Evolutionary conservation across 2,113 vertebrate species (phyloP).

Genomic region (Rhea pennata): DNA sequence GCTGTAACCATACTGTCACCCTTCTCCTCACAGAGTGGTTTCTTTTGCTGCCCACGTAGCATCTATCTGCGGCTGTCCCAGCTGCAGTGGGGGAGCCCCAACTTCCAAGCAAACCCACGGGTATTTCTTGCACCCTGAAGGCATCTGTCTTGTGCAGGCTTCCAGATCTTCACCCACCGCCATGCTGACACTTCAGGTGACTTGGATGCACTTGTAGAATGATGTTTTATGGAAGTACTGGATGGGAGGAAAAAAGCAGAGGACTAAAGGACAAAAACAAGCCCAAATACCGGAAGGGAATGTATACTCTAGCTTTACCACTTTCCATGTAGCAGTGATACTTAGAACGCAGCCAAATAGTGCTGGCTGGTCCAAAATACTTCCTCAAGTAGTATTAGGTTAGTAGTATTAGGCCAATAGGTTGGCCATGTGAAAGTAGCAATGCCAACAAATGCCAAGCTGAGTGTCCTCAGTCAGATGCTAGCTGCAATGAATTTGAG

Average conservation of each 20-base stretch:
- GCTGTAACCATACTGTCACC: not conserved
- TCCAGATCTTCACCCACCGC: not conserved
- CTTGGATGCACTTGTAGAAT: not conserved
- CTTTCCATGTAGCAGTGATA: not conserved
- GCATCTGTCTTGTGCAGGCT: not conserved
- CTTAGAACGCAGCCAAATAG: not conserved
- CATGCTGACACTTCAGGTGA: not conserved
- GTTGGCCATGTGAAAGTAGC: not conserved
- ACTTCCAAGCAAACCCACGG: not conserved
- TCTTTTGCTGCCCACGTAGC: not conserved
- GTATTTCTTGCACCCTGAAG: not conserved
- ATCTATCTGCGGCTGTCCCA: fast-evolving
- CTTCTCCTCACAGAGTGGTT: not conserved
- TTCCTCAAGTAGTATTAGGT: not conserved
- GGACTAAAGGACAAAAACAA: not conserved
- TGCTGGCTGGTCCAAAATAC: not conserved
- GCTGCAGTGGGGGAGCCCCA: not conserved
- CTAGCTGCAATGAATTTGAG: not conserved
- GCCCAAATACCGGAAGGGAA: not conserved
- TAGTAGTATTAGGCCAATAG: not conserved
- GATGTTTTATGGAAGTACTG: not conserved
- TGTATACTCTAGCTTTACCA: not conserved
- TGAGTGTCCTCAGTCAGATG: not conserved
- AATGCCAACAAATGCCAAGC: not conserved
- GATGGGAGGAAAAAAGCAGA: not conserved